Evolutionary conservation across 2,113 vertebrate species (phyloP).

Genomic region (Aptenodytes forsteri): DNA sequence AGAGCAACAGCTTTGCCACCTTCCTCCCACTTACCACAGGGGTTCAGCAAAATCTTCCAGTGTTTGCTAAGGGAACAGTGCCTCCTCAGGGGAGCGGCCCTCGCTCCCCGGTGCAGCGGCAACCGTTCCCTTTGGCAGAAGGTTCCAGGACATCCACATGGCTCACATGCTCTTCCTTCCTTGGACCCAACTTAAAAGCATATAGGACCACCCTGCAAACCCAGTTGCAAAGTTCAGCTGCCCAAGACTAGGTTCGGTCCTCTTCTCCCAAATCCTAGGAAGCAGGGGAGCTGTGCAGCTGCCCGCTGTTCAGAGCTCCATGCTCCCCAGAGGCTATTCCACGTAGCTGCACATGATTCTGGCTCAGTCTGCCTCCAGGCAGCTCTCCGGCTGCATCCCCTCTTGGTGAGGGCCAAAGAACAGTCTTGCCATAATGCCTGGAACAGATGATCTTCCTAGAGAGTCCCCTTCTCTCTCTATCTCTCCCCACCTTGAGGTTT

Average conservation of each 20-base stretch:
- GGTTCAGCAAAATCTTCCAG: neutral
- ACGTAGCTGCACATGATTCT: fast-evolving
- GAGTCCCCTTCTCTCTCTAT: neutral
- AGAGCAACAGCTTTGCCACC: neutral
- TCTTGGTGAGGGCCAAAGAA: neutral
- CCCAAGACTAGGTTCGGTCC: neutral
- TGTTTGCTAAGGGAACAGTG: neutral
- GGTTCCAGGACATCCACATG: neutral
- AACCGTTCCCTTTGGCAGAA: neutral
- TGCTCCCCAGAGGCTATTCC: neutral
- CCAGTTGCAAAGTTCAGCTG: neutral
- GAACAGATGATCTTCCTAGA: neutral
- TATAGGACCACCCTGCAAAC: neutral
- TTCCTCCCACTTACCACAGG: neutral
- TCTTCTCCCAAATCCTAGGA: neutral
- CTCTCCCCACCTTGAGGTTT: neutral
- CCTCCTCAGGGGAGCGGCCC: neutral
- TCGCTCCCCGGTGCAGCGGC: neutral
- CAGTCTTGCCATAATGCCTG: neutral
- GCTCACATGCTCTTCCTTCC: neutral
- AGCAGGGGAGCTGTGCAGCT: neutral
- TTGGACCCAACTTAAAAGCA: neutral
- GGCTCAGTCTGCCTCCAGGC: neutral
- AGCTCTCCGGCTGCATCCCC: neutral
- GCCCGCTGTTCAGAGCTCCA: neutral